Evolutionary conservation across 2,113 vertebrate genomes (phyloP).

Genomic region (Actenoides lindsayi): DNA sequence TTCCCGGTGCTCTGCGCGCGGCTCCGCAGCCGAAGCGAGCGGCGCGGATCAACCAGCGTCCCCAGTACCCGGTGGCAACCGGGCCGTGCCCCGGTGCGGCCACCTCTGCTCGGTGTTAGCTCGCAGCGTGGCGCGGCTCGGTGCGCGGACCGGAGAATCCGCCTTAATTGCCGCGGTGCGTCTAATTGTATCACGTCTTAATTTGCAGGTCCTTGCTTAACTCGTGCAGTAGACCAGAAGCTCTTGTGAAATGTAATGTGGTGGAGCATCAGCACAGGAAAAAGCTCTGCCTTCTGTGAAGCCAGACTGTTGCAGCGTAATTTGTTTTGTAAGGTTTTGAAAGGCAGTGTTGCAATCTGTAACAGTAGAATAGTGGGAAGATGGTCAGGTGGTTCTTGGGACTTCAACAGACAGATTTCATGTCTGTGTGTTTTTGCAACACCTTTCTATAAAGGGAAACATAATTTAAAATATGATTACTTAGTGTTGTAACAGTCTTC

Average conservation of each 20-base stretch:
- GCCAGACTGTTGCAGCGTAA: constrained; percentile 60
- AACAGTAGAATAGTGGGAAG: constrained; percentile 48
- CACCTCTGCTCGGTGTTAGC: neutral
- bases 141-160: neutral
- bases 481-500: constrained; percentile 80
- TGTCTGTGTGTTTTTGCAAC: constrained; percentile 81
- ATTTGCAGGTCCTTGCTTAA: constrained; percentile 25
- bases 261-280: constrained; percentile 51
- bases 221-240: neutral
- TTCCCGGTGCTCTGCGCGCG: accelerated
- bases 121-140: neutral
- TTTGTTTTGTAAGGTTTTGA: constrained; percentile 65
- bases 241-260: constrained; percentile 54
- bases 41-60: neutral
- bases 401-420: constrained; percentile 74
- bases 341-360: constrained; percentile 38
- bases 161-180: accelerated
- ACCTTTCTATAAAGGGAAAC: constrained; percentile 84
- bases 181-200: neutral
- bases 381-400: constrained; percentile 74
- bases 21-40: neutral
- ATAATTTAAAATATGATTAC: constrained; percentile 83
- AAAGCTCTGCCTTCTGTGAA: constrained; percentile 59
- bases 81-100: neutral
- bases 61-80: neutral